Evolutionary conservation across 2,888 invertebrate genomes (phyloP), one percentile per base, ranked within the genome.

Genomic region (Epicampocera succincta): DNA sequence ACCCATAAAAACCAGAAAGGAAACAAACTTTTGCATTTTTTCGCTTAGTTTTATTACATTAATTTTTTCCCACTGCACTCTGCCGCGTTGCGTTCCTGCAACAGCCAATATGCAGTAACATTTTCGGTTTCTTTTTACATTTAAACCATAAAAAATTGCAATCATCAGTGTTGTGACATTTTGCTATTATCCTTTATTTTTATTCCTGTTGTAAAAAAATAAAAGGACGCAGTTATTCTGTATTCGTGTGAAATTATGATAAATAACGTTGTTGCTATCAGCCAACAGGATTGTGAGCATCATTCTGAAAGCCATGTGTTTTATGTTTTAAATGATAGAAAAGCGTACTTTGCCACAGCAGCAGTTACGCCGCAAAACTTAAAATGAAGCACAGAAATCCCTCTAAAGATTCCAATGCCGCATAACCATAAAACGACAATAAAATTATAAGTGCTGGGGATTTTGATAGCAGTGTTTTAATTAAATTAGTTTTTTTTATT

Each of bases 221-320:
- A 19, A 33, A 54, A 17, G 21, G 40, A 21, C 44, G 63, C 65
- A 74, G 52, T 78, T 82, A 82, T 78, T 82, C 73, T 75, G 80
- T 75, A 83, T 84, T 72, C 84, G 81, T 84, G 84, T 83, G 79
- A 84, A 84, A 84, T 84, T 84, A 84, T 84, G 84, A 84, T 84
- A 84, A 84, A 83, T 83, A 80, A 71, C 75, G 75, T 68, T 69
- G 61, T 40, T 54, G 68, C 29, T 69, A 50, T 54, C 58, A 83
- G 44, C 46, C 58, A 79, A 25, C 40, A 56, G 58, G 25, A 74
- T 58, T 44, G 58, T 60, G 33, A 46, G 52, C 60, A 63, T 46
- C 68, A 52, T 38, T 54, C 33, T 61, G 66, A 50, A 68, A 71
- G 65, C 80, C 77, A 77, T 78, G 71, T 71, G 69, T 78, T 82